These are phyloP conservation scores for Nasonia oneida DNA, from an alignment of 2,888 invertebrate genomes.

Conservation along the genomic window DNA sequence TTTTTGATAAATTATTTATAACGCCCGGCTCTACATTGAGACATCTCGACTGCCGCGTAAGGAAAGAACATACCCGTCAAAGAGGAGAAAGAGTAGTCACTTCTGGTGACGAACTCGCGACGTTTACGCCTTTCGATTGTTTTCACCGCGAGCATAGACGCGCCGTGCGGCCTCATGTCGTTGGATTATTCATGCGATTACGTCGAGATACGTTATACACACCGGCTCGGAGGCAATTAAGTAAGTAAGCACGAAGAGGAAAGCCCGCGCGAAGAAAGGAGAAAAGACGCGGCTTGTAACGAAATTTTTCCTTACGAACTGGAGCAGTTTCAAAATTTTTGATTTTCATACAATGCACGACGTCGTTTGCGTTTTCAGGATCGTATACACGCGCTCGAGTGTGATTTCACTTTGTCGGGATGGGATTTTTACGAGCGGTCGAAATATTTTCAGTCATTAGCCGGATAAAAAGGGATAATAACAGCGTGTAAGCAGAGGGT, in stretches of 20 bases:
- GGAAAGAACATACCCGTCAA: neutral
- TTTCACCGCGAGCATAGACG: neutral
- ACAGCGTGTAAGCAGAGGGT: neutral
- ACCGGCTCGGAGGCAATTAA: neutral
- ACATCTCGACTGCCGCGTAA: neutral
- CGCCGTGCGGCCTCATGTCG: neutral
- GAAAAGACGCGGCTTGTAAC: neutral
- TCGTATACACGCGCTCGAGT: neutral
- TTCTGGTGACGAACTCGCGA: neutral
- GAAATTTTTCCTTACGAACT: neutral
- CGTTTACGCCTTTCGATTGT: conserved; percentile 19
- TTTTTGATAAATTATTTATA: conserved; percentile 37
- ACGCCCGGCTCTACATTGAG: neutral
- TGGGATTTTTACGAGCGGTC: too few species aligned
- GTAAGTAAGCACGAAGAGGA: neutral
- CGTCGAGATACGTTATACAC: neutral
- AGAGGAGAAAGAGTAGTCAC: neutral
- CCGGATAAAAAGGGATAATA: neutral
- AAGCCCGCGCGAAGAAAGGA: neutral
- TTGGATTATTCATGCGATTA: conserved; percentile 44
- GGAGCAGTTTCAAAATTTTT: conserved; percentile 9
- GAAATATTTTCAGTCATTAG: neutral
- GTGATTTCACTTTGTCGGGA: neutral
- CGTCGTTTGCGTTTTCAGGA: neutral
- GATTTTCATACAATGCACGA: neutral